Base-by-base conservation (phyloP, 1,140 invertebrate species). In the Bombyx mandarina region DNA sequence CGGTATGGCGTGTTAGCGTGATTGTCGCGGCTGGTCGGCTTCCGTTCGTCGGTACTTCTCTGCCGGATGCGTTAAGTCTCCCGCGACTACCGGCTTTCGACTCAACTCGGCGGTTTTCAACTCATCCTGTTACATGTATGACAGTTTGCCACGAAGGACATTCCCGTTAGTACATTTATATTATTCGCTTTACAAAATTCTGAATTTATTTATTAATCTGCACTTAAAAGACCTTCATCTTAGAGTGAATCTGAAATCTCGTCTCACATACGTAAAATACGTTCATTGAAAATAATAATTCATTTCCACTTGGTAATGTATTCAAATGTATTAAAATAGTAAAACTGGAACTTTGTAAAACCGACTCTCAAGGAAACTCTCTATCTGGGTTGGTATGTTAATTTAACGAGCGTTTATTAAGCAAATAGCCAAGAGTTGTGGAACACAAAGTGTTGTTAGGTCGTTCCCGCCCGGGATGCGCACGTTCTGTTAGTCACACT, bases 31-130 rank as follows among this genome's bases (percentile, higher is more conserved):
- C 65, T 63, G 63, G 53, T 59, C 51, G 54, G 64, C 66, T 70
- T 74, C 73, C 71, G 71, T 48, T 63, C 52, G 58, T 52, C 62
- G 65, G 63, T 62, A 58, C 67, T 66, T 65, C 56, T 58, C 60
- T 54, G 35, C 67, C 73, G 75, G 71, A 76, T 72, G 64, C 69
- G 65, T 66, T 69, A 65, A 58, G 60, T 69, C 67, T 69, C 60
- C 56, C 63, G 56, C 58, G 52, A 63, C 60, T 62, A 61, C 60
- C 57, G 61, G 56, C 55, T 61, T 35, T 35, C 26, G 4, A 35
- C 26, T 35, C 12, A 18, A 18, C 12, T 18, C 12, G 12, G 12
- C 12, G 12, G 53, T 60, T 67, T 61, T 51, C 56, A 61, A 66
- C 61, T 66, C 64, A 69, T 69, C 64, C 66, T 59, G 58, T 60